Evolutionary conservation across 2,888 invertebrate species (phyloP).

Genomic region (Stenoptilia bipunctidactyla): DNA sequence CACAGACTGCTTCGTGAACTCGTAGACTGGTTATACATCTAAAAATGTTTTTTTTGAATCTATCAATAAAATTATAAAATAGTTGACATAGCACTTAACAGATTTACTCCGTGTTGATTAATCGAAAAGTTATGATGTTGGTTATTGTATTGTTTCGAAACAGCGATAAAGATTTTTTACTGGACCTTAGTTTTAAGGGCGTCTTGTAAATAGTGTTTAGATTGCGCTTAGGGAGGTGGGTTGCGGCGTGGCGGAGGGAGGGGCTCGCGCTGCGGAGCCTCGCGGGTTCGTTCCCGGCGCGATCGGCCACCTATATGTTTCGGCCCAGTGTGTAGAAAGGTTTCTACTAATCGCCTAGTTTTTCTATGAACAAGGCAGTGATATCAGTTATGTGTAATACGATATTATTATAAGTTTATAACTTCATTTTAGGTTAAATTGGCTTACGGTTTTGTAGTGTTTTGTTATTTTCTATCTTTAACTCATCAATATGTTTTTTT

Average conservation of each 20-base stretch:
- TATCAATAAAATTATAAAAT: conserved; percentile 32
- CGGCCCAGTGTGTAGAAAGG: conserved; percentile 63
- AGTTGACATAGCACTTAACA: conserved; percentile 44
- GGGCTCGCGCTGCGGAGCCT: too few relatives aligned
- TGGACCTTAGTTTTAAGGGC: conserved; percentile 31
- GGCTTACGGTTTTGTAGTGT: conserved; percentile 59
- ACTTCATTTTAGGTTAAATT: conserved; percentile 48
- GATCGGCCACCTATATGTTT: conserved; percentile 70
- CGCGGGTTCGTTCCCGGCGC: too few relatives aligned
- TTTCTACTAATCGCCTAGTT: conserved; percentile 30
- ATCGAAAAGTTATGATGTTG: conserved; percentile 33
- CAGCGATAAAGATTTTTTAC: conserved; percentile 38
- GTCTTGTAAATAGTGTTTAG: conserved; percentile 5
- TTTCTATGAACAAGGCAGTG: conserved; percentile 34
- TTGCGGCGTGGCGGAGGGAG: too few relatives aligned
- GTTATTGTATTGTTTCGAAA: conserved; percentile 32
- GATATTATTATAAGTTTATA: conserved; percentile 54
- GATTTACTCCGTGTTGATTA: conserved; percentile 40
- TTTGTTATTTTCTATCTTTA: conserved; percentile 66
- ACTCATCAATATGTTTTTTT: conserved; percentile 44
- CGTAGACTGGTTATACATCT: conserved; percentile 65
- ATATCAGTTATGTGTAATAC: conserved; percentile 59
- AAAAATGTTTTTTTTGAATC: conserved; percentile 49
- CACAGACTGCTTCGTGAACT: conserved; percentile 64
- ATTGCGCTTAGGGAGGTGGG: conserved; percentile 7